Evolutionary conservation across 2,888 invertebrate genomes (phyloP).

Genomic region (Plebejus melissa): DNA sequence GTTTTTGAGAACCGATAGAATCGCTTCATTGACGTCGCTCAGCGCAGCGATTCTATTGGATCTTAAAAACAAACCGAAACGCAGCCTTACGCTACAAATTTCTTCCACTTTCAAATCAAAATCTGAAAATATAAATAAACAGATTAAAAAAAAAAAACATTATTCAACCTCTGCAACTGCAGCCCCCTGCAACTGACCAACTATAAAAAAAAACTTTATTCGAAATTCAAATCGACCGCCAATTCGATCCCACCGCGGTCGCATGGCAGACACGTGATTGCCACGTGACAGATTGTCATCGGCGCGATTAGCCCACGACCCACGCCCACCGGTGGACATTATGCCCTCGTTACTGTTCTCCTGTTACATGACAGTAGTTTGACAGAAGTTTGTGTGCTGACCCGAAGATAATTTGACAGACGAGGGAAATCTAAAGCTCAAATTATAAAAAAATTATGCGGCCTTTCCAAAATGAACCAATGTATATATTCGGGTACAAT

Average conservation of each 20-base stretch:
- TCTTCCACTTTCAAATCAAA: too few species aligned
- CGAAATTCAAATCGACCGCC: constrained; percentile 13
- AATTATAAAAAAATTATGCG: too few species aligned
- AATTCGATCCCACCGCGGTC: constrained; percentile 36
- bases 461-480: too few species aligned
- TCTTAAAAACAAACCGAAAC: too few species aligned
- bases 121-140: not conserved
- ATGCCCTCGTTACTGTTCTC: constrained; percentile 39
- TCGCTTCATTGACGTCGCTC: too few species aligned
- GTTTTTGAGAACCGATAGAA: too few species aligned
- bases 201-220: not conserved
- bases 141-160: constrained; percentile 8
- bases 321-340: constrained; percentile 33
- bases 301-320: constrained; percentile 70
- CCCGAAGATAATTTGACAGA: not conserved
- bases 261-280: constrained; percentile 48
- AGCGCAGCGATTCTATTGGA: too few species aligned
- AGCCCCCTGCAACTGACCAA: not conserved
- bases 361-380: constrained; percentile 56
- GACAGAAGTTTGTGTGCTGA: constrained; percentile 1
- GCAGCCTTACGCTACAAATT: too few species aligned
- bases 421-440: not conserved
- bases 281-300: constrained; percentile 71
- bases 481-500: too few species aligned
- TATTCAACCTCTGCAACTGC: not conserved